These are phyloP conservation scores for Vimba vimba DNA, from an alignment of 2,113 vertebrate genomes.

Conservation along the genomic window DNA sequence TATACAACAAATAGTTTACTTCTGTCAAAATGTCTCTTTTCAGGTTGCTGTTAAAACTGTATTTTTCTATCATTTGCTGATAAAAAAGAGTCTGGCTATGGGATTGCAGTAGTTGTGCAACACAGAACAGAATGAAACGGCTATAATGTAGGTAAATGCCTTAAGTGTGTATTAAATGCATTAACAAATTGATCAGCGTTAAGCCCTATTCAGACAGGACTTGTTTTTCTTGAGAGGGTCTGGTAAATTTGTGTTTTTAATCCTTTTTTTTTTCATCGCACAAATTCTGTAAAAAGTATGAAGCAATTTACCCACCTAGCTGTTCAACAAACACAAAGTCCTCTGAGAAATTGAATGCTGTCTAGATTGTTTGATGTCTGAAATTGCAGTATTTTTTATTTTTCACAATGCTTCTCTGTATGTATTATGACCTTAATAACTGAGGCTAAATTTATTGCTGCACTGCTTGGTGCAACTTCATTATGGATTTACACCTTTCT, in stretches of 20 bases:
- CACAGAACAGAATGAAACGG: background rate
- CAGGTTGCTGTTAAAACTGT: background rate
- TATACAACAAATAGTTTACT: background rate
- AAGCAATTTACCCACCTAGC: background rate
- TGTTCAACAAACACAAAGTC: background rate
- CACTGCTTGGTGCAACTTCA: background rate
- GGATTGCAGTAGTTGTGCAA: background rate
- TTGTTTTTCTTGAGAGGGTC: background rate
- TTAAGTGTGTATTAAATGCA: background rate
- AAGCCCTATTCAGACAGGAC: background rate
- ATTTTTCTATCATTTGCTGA: background rate
- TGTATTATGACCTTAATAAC: background rate
- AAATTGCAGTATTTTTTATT: background rate
- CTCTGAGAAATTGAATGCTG: background rate
- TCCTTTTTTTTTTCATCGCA: background rate
- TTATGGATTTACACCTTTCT: background rate
- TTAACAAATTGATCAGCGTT: background rate
- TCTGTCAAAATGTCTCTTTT: background rate
- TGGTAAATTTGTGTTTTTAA: background rate
- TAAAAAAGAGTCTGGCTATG: background rate
- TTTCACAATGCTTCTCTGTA: background rate
- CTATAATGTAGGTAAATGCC: background rate
- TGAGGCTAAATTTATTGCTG: background rate
- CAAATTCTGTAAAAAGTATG: background rate
- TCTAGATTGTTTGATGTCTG: background rate